phyloP scores from a whole-genome alignment of 2,797 vertebrate species.

The Brotogeris chrysoptera region DNA sequence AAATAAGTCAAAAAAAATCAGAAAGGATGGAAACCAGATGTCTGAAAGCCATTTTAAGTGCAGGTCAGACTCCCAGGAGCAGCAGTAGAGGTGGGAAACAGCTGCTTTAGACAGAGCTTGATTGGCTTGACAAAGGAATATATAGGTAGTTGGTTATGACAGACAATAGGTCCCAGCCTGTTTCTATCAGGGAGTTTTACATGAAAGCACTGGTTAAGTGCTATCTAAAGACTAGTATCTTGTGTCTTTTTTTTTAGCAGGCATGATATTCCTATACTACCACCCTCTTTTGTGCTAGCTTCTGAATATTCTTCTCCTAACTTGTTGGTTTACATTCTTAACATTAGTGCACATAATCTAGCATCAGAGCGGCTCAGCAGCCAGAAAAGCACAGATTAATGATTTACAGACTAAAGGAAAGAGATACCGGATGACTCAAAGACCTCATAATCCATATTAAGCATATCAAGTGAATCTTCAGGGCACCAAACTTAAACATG shows the following conservation, averaged over 20 bases:
- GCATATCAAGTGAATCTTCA: not conserved
- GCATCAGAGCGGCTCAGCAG: not conserved
- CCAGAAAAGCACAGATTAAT: constrained; percentile 7
- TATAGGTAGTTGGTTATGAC: not conserved
- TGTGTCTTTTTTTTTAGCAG: not conserved
- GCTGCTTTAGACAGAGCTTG: not conserved
- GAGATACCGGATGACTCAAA: not conserved
- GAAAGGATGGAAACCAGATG: not conserved
- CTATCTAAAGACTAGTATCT: not conserved
- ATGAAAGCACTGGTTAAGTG: not conserved
- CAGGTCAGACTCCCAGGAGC: not conserved
- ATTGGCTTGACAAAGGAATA: not conserved
- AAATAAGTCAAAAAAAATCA: not conserved
- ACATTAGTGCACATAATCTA: not conserved
- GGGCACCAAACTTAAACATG: not conserved
- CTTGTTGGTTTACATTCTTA: not conserved
- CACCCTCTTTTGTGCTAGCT: not conserved
- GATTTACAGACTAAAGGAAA: constrained; percentile 6
- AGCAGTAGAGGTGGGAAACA: not conserved
- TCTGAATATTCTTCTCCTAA: not conserved
- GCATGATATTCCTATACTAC: not conserved
- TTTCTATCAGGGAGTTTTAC: not conserved
- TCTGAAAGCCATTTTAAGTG: not conserved
- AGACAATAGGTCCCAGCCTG: not conserved
- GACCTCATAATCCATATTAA: constrained; percentile 13